Evolutionary conservation across 2,113 vertebrate genomes (phyloP).

Genomic region (Potamarius usumacintae): DNA sequence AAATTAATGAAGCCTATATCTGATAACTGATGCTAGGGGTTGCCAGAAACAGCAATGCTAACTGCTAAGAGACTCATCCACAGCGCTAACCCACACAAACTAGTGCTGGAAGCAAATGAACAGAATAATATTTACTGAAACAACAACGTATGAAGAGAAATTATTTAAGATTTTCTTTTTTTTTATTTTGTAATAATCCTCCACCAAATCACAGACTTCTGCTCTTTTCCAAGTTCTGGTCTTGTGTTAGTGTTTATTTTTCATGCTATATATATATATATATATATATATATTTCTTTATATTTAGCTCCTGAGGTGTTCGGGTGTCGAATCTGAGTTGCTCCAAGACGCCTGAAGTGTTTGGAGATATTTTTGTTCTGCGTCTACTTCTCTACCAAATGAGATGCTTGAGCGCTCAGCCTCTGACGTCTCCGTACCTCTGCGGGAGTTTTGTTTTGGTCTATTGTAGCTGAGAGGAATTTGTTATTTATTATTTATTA

Average conservation of each 20-base stretch:
- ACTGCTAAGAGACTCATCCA: not conserved
- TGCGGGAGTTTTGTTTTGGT: not conserved
- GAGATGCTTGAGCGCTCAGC: not conserved
- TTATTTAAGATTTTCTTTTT: not conserved
- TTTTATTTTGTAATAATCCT: not conserved
- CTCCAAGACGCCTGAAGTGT: not conserved
- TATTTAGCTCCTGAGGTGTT: conserved; percentile 18
- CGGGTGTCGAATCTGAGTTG: not conserved
- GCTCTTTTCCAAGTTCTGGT: not conserved
- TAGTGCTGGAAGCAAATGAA: not conserved
- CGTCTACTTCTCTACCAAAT: not conserved
- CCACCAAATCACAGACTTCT: not conserved
- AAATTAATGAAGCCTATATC: not conserved
- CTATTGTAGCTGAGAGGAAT: not conserved
- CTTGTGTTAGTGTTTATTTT: not conserved
- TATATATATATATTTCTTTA: not conserved
- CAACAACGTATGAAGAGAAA: not conserved
- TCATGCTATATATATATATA: not conserved
- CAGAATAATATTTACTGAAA: not conserved
- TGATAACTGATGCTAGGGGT: not conserved
- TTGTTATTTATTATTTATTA: not conserved
- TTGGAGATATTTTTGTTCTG: not conserved
- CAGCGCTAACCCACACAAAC: not conserved
- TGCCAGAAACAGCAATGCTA: not conserved
- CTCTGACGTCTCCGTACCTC: not conserved